Evolutionary conservation across 1,140 invertebrate species (phyloP).

Genomic region (Sitobion miscanthi): DNA sequence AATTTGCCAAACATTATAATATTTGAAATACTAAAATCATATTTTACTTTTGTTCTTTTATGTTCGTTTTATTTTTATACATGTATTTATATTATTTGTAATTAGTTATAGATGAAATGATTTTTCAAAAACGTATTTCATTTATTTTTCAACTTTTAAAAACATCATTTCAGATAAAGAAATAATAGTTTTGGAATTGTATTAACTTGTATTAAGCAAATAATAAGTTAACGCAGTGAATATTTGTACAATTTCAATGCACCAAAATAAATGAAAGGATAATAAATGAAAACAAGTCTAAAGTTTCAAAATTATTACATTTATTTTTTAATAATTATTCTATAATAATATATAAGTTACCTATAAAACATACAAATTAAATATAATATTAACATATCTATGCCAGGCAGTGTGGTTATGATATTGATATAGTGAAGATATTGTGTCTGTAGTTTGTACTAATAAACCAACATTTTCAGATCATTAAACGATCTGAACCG

Average conservation of each 20-base stretch:
- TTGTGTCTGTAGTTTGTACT: conserved; percentile 4
- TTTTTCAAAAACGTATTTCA: background rate
- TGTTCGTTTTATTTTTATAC: conserved; percentile 6
- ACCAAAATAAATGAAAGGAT: background rate
- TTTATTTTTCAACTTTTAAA: background rate
- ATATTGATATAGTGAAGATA: conserved; percentile 12
- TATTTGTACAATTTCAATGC: background rate
- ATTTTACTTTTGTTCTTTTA: background rate
- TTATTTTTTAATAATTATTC: conserved; percentile 14
- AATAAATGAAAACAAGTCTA: conserved; percentile 9
- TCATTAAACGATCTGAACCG: background rate
- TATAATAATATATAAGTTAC: background rate
- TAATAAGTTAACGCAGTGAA: background rate
- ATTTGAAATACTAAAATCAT: background rate
- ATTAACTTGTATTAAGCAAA: background rate
- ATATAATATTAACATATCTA: conserved; percentile 17
- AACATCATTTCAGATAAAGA: background rate
- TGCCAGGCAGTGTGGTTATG: conserved; percentile 14
- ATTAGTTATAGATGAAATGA: background rate
- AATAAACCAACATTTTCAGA: conserved; percentile 19
- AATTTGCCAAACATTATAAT: background rate
- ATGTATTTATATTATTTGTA: conserved; percentile 1
- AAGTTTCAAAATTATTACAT: conserved; percentile 24
- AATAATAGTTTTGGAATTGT: background rate
- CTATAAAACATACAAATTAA: conserved; percentile 24